Base-by-base conservation (phyloP, 2,888 invertebrate species). In the Meteorus colon region DNA sequence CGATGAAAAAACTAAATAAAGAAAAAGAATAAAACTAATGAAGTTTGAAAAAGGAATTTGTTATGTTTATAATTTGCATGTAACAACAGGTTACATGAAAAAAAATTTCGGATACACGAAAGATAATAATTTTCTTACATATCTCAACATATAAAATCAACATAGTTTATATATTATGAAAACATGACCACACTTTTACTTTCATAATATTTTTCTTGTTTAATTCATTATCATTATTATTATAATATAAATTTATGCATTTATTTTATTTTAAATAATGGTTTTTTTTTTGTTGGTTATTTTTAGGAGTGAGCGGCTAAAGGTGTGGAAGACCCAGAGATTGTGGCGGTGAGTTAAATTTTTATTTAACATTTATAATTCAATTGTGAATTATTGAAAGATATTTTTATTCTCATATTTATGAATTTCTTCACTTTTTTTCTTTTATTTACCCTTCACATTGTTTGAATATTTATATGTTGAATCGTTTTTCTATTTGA, bases 31-130 rank as follows among this genome's bases (percentile, higher is more conserved):
- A 55, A 8, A 19, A 55, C 8, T 4, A n/a, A n/a, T n/a, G n/a
- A n/a, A n/a, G 4, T n/a, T n/a, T n/a, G 48, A 16, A 48, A 14
- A 48, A 24, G 16, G 4, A 16, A 4, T 16, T 55, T 4, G 19
- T 55, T 55, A n/a, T 55, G n/a, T n/a, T 55, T 19, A 19, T 55
- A 55, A 55, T 55, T 55, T 55, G 19, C 55, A 55, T 55, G 55
- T 55, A 55, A 55, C 19, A n/a, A 55, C 55, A 55, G 19, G 24
- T 55, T 55, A 19, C 55, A 48, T 14, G 55, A 19, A 55, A 34
- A 24, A 55, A 55, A 55, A 24, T 55, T 48, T 48, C n/a, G 48
- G 48, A 48, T 48, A 48, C 48, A 48, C n/a, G 48, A 16, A 48
- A 4, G n/a, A 48, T n/a, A 48, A 48, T 48, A 48, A 48, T 48